Evolutionary conservation across 1,140 invertebrate genomes (phyloP).

Genomic region (Polypedilum pembai): DNA sequence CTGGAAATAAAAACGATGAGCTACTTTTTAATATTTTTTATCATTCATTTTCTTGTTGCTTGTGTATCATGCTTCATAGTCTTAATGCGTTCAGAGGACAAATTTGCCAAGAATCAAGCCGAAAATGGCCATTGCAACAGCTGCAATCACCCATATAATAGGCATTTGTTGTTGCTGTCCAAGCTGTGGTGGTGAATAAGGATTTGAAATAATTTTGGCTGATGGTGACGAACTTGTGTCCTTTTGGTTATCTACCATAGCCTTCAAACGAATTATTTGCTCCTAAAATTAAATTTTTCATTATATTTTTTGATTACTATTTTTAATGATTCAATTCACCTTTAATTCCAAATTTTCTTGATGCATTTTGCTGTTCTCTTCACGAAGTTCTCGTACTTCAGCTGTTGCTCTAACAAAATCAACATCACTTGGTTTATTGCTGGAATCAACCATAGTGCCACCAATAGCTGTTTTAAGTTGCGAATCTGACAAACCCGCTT

Average conservation of each 20-base stretch:
- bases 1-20: constrained; percentile 10
- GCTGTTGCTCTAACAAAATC: constrained; percentile 48
- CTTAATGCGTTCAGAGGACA: constrained; percentile 47
- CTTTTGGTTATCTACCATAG: constrained; percentile 1
- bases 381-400: constrained; percentile 66
- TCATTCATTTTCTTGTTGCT: constrained; percentile 31
- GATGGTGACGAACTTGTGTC: constrained; percentile 37
- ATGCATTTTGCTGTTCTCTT: constrained; percentile 64
- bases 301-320: neutral
- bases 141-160: constrained; percentile 47
- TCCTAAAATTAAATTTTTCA: neutral
- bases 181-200: constrained; percentile 38
- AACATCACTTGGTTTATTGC: neutral
- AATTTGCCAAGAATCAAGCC: constrained; percentile 53
- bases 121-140: constrained; percentile 48
- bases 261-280: constrained; percentile 27
- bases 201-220: constrained; percentile 38
- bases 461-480: neutral
- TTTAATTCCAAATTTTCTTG: constrained; percentile 75
- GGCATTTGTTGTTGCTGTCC: constrained; percentile 44
- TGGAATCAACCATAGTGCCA: constrained; percentile 21
- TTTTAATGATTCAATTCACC: constrained; percentile 46
- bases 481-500: neutral
- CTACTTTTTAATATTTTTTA: neutral
- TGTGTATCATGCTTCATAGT: constrained; percentile 23